Percentiles rank a stretch among this genome's conserved stretches.
These are phyloP conservation scores for Dicentrarchus labrax DNA, from an alignment of 2,113 vertebrate species.

Conservation along the genomic window DNA sequence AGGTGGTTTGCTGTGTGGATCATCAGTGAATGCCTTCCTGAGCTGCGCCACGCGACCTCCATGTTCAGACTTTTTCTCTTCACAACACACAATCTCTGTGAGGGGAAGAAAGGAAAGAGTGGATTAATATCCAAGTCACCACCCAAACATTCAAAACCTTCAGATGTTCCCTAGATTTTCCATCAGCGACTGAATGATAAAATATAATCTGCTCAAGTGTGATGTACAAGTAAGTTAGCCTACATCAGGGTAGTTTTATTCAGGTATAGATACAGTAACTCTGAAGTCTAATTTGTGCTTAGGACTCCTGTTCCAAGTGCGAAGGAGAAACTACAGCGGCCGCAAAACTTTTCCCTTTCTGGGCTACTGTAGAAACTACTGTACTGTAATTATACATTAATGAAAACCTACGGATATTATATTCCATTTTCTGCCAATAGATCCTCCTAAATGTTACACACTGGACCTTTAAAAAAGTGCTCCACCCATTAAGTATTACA, in stretches of 20 bases:
- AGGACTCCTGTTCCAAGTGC: no score
- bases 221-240: background rate
- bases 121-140: background rate
- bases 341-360: no score
- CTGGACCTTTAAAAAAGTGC: no score
- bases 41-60: constrained; percentile 72
- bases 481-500: no score
- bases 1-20: constrained; percentile 7
- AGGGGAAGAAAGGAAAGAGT: background rate
- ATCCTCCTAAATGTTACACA: no score
- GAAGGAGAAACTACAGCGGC: no score
- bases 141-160: background rate
- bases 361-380: no score
- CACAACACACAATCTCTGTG: constrained; percentile 10
- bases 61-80: constrained; percentile 12
- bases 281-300: background rate
- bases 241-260: background rate
- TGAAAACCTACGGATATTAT: no score
- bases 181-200: background rate
- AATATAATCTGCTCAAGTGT: background rate
- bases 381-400: no score
- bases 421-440: no score
- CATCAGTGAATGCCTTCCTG: constrained; percentile 61
- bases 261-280: no score
- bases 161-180: background rate